phyloP scores from a whole-genome alignment of 2,888 invertebrate species.

The Harmothoe impar region DNA sequence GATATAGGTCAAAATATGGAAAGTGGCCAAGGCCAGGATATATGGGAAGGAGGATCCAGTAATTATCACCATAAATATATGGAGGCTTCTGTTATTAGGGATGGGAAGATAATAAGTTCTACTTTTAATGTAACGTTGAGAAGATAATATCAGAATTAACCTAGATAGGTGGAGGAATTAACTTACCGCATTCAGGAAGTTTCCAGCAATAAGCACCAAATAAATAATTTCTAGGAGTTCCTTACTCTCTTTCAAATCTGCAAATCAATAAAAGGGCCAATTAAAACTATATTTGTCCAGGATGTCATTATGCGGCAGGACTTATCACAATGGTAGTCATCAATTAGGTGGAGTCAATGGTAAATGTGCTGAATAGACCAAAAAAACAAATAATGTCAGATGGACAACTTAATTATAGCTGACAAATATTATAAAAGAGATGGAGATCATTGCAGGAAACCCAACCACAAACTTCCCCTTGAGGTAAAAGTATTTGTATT shows the following conservation, averaged over 20 bases:
- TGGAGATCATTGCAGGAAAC: conserved; percentile 12
- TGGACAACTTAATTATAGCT: too few relatives aligned
- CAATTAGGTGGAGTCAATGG: too few relatives aligned
- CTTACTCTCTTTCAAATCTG: conserved; percentile 83
- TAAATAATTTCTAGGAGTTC: conserved; percentile 84
- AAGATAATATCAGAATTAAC: not conserved
- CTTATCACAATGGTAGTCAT: too few relatives aligned
- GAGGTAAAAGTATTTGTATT: not conserved
- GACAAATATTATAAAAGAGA: not conserved
- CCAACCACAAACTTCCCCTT: not conserved
- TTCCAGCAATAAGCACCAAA: conserved; percentile 84
- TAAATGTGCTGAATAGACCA: too few relatives aligned
- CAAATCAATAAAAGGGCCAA: conserved; percentile 63
- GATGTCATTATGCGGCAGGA: too few relatives aligned
- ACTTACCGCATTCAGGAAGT: conserved; percentile 88
- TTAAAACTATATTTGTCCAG: too few relatives aligned
- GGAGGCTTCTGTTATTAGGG: too few relatives aligned
- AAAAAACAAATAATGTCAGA: too few relatives aligned
- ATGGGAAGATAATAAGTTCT: too few relatives aligned
- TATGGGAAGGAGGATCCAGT: not conserved
- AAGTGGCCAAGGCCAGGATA: not conserved
- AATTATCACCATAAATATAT: too few relatives aligned
- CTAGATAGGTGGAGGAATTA: not conserved
- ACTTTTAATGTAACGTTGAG: too few relatives aligned
- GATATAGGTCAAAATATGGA: not conserved